Evolutionary conservation across 2,797 vertebrate genomes (phyloP).

Genomic region (Enteromius thamalakanensis): DNA sequence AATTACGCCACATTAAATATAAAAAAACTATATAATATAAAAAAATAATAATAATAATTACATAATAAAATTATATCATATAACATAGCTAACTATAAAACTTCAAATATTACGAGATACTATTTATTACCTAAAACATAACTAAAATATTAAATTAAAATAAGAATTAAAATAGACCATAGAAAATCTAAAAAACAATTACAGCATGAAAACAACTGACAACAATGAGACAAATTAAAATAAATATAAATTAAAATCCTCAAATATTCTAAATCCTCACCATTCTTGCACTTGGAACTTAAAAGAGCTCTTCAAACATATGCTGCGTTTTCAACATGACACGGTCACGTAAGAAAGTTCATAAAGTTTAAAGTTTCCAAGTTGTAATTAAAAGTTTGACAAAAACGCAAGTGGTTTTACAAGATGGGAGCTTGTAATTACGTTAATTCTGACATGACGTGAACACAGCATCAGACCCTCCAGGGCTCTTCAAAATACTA

Average conservation of each 20-base stretch:
- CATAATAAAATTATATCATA: not conserved
- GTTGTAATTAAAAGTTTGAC: slow-evolving; percentile 9
- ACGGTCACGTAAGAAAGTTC: not conserved
- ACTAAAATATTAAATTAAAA: not conserved
- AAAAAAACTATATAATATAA: not conserved
- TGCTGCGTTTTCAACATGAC: not conserved
- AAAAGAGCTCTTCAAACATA: not conserved
- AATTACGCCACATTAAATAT: not conserved
- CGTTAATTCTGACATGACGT: not conserved
- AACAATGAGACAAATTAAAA: not conserved
- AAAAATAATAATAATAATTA: no score
- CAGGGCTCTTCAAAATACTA: not conserved
- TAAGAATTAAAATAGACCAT: not conserved
- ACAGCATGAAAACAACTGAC: not conserved
- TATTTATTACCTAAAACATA: not conserved
- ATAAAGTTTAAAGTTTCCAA: not conserved
- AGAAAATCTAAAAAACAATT: not conserved
- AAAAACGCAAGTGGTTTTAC: not conserved
- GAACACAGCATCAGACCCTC: not conserved
- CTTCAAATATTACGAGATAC: not conserved
- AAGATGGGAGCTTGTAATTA: slow-evolving; percentile 23
- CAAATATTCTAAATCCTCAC: not conserved
- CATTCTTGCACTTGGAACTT: not conserved
- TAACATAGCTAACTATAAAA: not conserved
- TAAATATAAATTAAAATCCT: not conserved